Base-by-base conservation (phyloP, 2,888 invertebrate species). In the Thymelicus sylvestris region DNA sequence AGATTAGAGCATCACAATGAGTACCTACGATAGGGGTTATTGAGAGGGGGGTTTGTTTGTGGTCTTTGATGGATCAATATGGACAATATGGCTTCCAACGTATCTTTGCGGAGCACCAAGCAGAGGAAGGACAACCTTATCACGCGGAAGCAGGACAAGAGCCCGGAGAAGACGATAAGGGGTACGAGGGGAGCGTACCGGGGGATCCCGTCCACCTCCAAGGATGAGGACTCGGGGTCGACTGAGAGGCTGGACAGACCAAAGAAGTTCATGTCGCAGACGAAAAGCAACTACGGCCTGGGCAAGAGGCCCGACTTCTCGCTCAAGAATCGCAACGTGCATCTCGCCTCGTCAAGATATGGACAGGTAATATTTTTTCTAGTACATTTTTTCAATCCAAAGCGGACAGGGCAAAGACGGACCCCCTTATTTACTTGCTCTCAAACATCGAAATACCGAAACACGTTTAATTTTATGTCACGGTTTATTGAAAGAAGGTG, bases 101-200 rank as follows among this genome's bases (percentile, higher is more conserved):
- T 90, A 77, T 84, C 89, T 68, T 77, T 92, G 76, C 83, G 94
- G 74, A 90, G 83, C 78, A 89, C 81, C 75, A 93, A 94, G 74
- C 90, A 92, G 78, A 86, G 94, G 78, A 94, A 94, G 80, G 94
- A 94, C 76, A 94, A 94, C 79, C 86, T 94, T 61, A 93, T 94
- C 15, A 91, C 94, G 47, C 84, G 94, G 79, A 94, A 94, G 78
- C 93, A 93, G 81, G 94, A 94, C 79, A 94, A 94, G 80, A 92
- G 92, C 67, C 94, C 94, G 1, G 94, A 94, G 83, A 94, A 94
- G 85, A 92, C 91, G 5, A 93, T 93, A 57, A 82, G 93, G 71
- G 93, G 93, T 7, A 94, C 93, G 10, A 83, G 92, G 74, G 92
- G 92, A 52, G 92, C 92, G 7, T 93, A 93, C 78, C 80, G 93